These are phyloP conservation scores for Pachyramphus minor DNA, from an alignment of 2,113 vertebrate species.

Conservation along the genomic window DNA sequence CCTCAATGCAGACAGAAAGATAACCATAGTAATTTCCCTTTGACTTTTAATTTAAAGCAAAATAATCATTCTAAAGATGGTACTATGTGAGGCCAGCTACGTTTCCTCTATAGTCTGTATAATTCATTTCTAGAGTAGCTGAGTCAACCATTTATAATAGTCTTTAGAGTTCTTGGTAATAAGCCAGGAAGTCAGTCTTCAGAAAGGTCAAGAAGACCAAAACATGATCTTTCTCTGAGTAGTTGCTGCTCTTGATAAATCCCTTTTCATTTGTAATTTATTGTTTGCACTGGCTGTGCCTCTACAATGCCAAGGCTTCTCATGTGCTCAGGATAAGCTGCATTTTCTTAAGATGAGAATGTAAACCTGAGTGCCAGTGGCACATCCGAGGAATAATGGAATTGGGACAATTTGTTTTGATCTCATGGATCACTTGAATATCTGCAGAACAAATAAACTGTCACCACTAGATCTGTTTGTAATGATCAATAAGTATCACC, in stretches of 20 bases:
- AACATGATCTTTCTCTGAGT: not conserved
- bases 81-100: not conserved
- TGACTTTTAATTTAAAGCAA: slow-evolving; percentile 39
- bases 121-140: slow-evolving; percentile 40
- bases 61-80: not conserved
- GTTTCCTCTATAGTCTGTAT: slow-evolving; percentile 20
- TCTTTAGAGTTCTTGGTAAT: slow-evolving; percentile 36
- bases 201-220: slow-evolving; percentile 3
- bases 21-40: slow-evolving; percentile 13
- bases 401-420: not conserved
- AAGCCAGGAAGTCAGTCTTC: slow-evolving; percentile 26
- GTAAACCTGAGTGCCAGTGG: not conserved
- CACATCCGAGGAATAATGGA: not conserved
- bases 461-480: not conserved
- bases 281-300: not conserved
- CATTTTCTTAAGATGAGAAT: not conserved
- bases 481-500: not conserved
- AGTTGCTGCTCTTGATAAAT: slow-evolving; percentile 29
- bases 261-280: slow-evolving; percentile 25
- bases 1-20: not conserved
- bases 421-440: accelerated
- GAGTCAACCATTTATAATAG: slow-evolving; percentile 14
- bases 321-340: not conserved
- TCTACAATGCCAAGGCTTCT: not conserved
- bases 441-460: not conserved